phyloP scores from a whole-genome alignment of 2,888 invertebrate genomes.

The Andrena fulva region DNA sequence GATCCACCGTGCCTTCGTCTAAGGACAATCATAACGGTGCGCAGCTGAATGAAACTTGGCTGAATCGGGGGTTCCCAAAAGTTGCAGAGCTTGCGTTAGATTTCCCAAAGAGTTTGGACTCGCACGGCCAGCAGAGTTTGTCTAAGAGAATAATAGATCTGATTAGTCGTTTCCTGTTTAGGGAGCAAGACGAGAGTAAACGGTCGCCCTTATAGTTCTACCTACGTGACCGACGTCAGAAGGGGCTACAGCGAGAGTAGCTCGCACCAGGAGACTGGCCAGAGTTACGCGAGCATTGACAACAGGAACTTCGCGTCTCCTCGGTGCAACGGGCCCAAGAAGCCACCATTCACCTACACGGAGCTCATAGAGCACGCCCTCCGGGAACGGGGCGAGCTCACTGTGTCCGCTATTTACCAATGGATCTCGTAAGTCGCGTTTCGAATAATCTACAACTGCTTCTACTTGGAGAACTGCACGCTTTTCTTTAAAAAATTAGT shows the following conservation, averaged over 20 bases:
- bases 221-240: constrained; percentile 60
- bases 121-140: not conserved
- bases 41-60: not conserved
- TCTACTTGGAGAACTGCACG: too few relatives aligned
- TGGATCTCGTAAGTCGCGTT: constrained; percentile 94
- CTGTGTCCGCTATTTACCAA: constrained; percentile 95
- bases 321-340: constrained; percentile 87
- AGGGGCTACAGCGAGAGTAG: constrained; percentile 62
- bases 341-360: constrained; percentile 96
- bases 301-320: constrained; percentile 70
- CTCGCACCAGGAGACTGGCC: constrained; percentile 46
- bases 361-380: constrained; percentile 95
- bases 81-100: not conserved
- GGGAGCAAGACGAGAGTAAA: constrained; percentile 62
- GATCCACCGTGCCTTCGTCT: constrained; percentile 33
- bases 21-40: constrained; percentile 50
- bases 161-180: constrained; percentile 32
- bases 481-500: too few relatives aligned
- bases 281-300: constrained; percentile 63
- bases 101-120: not conserved
- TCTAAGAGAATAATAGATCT: not conserved
- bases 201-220: constrained; percentile 55
- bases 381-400: constrained; percentile 93
- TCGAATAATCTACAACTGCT: not conserved
- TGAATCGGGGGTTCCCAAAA: not conserved